A percentile compares a stretch with the other conserved stretches of the same genome.
Conservation (phyloP, 2,113 vertebrate species). For the Psammodynastes pulverulentus region DNA sequence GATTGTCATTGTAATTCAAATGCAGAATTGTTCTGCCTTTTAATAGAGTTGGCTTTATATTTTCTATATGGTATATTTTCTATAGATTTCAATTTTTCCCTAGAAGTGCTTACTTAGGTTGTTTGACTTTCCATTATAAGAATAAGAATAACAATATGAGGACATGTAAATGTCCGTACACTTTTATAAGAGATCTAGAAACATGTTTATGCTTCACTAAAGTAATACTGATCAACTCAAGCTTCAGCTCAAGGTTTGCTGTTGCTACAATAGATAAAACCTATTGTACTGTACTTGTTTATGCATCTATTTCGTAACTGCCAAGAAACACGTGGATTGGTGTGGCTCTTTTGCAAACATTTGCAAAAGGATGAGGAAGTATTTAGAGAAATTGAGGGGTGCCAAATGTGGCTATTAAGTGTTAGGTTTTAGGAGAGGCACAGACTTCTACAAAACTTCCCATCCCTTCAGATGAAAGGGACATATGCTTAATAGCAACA, state of each 20-base stretch:
- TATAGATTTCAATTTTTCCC: background rate
- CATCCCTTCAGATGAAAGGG: background rate
- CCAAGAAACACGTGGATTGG: background rate
- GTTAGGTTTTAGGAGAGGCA: background rate
- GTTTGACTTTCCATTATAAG: constrained; percentile 33
- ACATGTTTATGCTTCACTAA: constrained; percentile 50
- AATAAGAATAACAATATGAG: constrained; percentile 36
- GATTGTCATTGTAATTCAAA: background rate
- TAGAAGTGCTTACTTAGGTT: constrained; percentile 26
- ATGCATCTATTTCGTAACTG: background rate
- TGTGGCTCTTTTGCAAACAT: background rate
- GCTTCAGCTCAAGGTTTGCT: constrained; percentile 37
- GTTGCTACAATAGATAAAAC: constrained; percentile 29
- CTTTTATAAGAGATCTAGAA: constrained; percentile 40
- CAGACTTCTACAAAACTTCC: background rate
- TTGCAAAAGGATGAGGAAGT: background rate
- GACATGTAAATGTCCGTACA: constrained; percentile 37
- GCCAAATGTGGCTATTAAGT: background rate
- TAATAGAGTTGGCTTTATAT: background rate
- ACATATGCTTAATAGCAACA: background rate
- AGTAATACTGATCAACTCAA: constrained; percentile 34
- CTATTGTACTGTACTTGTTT: background rate
- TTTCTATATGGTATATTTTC: background rate
- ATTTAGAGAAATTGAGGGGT: no score
- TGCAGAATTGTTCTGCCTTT: background rate